These are phyloP conservation scores for Paraplagusia blochii DNA, from an alignment of 2,113 vertebrate species.

Conservation along the genomic window DNA sequence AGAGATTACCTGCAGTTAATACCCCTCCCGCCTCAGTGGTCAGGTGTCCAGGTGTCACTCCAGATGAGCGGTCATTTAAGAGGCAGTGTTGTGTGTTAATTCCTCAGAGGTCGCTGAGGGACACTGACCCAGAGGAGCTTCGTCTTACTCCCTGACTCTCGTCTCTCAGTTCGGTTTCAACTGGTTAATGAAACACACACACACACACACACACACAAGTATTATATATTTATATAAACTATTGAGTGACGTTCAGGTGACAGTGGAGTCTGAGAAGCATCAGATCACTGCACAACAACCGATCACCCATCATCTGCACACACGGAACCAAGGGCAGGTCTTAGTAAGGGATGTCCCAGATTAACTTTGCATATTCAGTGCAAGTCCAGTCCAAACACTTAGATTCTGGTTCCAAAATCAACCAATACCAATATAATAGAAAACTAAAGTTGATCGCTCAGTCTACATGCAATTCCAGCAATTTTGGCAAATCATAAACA, in stretches of 20 bases:
- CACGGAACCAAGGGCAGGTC: no score
- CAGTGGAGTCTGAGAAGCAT: constrained; percentile 5
- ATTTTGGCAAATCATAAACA: no score
- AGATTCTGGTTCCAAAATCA: no score
- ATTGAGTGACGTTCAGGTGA: constrained; percentile 30
- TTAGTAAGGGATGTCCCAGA: no score
- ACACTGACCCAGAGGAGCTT: constrained; percentile 23
- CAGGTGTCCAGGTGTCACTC: constrained; percentile 16
- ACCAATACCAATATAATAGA: no score
- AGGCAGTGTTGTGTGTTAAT: constrained; percentile 28
- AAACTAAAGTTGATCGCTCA: no score
- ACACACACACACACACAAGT: neutral
- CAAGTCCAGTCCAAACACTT: no score
- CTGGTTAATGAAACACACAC: neutral
- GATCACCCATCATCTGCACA: no score
- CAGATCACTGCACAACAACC: neutral
- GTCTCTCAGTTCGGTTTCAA: constrained; percentile 5
- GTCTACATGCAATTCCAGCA: no score
- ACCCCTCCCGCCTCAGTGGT: neutral
- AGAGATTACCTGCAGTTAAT: neutral
- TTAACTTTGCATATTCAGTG: no score
- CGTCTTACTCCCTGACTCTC: constrained; percentile 22
- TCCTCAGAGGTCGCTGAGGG: constrained; percentile 37
- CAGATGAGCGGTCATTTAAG: constrained; percentile 51
- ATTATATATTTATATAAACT: constrained; percentile 9